Conservation (phyloP, 2,113 vertebrate genomes). For the Tautogolabrus adspersus region DNA sequence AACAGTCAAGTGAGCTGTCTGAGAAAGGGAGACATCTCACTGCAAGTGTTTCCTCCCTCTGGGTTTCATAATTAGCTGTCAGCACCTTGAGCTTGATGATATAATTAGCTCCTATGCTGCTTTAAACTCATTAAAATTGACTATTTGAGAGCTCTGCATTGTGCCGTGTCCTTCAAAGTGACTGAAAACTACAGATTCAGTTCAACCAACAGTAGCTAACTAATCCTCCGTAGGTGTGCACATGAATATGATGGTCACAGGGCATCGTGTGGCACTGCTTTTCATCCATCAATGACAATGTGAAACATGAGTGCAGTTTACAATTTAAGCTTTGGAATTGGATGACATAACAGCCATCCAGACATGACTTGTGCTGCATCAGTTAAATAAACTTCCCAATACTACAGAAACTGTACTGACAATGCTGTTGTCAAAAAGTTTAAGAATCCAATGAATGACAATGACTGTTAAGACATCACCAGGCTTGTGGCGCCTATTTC, state of each 20-base stretch:
- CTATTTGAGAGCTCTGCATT: slow-evolving; percentile 50
- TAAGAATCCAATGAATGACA: too few species aligned
- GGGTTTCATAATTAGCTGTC: slow-evolving; percentile 66
- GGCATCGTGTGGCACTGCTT: slow-evolving; percentile 1
- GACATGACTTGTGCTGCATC: too few species aligned
- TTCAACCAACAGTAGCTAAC: neutral
- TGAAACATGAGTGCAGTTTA: slow-evolving; percentile 8
- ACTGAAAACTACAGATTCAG: slow-evolving; percentile 44
- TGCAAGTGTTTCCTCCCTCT: slow-evolving; percentile 38
- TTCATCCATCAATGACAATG: slow-evolving; percentile 34
- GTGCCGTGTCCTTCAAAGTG: slow-evolving; percentile 34
- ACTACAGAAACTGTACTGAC: too few species aligned
- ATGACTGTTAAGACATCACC: too few species aligned
- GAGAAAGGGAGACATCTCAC: slow-evolving; percentile 11
- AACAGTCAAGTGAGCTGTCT: slow-evolving; percentile 1
- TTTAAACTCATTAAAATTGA: slow-evolving; percentile 51
- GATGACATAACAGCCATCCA: neutral
- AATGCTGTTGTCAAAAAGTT: too few species aligned
- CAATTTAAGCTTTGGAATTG: neutral
- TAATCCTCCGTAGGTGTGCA: neutral
- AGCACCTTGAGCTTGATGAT: slow-evolving; percentile 42
- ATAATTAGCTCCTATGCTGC: slow-evolving; percentile 60
- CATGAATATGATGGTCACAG: neutral
- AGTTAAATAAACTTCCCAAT: too few species aligned
- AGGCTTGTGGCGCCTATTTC: too few species aligned